A percentile compares a stretch with the other conserved stretches of the same genome.
phyloP scores from a whole-genome alignment of 2,113 vertebrate species.

The Zapus hudsonius region DNA sequence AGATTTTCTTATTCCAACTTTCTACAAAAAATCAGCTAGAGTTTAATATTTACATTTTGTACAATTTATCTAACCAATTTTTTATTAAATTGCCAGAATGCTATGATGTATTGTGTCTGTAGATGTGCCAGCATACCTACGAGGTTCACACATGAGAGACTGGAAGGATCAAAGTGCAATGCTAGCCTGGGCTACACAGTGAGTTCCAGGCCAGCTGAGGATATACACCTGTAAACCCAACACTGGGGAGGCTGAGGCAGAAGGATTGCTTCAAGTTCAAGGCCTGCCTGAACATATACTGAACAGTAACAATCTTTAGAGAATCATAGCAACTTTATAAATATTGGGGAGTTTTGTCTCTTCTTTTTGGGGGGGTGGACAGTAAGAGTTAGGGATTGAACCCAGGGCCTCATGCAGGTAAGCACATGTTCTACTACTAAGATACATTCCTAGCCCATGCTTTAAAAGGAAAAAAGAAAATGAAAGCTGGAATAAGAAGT shows the following conservation, averaged over 20 bases:
- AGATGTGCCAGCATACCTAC: neutral
- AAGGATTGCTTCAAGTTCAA: too few relatives aligned
- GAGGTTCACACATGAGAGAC: neutral
- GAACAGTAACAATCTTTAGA: neutral
- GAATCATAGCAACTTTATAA: neutral
- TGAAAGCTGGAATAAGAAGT: constrained; percentile 27
- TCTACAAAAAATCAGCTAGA: neutral
- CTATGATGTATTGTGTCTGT: too few relatives aligned
- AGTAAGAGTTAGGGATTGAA: too few relatives aligned
- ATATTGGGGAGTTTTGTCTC: neutral
- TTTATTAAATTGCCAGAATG: neutral
- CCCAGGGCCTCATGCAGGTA: neutral
- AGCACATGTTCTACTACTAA: neutral
- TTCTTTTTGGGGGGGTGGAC: too few relatives aligned
- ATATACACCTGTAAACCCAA: too few relatives aligned
- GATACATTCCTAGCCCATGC: neutral
- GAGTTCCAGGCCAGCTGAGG: too few relatives aligned
- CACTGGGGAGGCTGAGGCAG: too few relatives aligned
- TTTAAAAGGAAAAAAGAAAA: constrained; percentile 52
- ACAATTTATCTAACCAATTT: neutral
- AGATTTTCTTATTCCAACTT: neutral
- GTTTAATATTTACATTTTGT: constrained; percentile 45
- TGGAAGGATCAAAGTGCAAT: too few relatives aligned
- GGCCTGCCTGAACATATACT: neutral
- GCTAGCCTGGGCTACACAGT: too few relatives aligned